Conservation (phyloP, 2,797 vertebrate species). For the Gymnocypris eckloni region DNA sequence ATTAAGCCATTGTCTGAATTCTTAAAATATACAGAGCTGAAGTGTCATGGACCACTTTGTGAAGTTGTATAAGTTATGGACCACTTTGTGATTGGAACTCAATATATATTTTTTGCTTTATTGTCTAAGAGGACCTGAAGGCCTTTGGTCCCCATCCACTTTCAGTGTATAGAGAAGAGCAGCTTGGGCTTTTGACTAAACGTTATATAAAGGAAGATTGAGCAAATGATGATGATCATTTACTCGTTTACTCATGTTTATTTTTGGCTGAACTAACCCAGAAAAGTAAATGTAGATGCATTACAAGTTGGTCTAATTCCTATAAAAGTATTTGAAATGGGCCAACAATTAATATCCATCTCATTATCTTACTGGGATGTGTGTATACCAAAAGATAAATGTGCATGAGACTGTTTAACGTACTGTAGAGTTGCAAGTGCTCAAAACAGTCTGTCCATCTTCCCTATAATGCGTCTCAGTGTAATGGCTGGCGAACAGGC, state of each 20-base stretch:
- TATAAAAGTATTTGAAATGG: background rate
- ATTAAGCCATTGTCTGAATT: background rate
- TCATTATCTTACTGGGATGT: background rate
- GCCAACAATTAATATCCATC: constrained; percentile 3
- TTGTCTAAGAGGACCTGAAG: background rate
- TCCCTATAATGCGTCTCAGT: constrained; percentile 91
- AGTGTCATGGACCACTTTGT: background rate
- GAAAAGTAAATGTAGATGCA: background rate
- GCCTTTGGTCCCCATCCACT: background rate
- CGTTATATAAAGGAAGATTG: background rate
- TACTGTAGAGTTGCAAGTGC: constrained; percentile 84
- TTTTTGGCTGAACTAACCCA: background rate
- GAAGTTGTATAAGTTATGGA: background rate
- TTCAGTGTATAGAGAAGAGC: background rate
- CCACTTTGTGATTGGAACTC: background rate
- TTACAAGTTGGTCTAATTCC: background rate
- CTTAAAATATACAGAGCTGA: background rate
- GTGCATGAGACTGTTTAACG: constrained; percentile 5
- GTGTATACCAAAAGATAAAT: background rate
- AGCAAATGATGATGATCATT: background rate
- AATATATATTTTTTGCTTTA: background rate
- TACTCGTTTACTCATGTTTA: no score
- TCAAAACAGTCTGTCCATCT: constrained; percentile 84
- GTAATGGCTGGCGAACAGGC: constrained; percentile 88
- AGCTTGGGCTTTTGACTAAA: background rate